Base-by-base conservation (phyloP, 1,140 invertebrate species). In the Platyura marginata region DNA sequence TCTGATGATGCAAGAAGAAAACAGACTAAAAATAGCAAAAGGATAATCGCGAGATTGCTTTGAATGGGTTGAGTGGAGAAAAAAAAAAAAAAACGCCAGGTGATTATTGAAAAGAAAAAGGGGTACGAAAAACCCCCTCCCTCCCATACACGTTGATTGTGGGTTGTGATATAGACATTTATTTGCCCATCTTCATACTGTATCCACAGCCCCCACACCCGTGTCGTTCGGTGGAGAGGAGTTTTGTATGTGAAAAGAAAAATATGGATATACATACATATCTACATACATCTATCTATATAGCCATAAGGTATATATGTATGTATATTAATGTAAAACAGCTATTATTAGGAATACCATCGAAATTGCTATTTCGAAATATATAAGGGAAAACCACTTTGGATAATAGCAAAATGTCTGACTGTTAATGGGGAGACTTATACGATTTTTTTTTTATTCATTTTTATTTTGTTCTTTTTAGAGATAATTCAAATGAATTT, bases 391-490 rank as follows among this genome's bases (percentile, higher is more conserved):
- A 38, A 38, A 38, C 36, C 36, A 38, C 36, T 38, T 38, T 38
- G 36, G 36, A 18, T 38, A 38, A 38, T 38, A 38, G 36, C 36
- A 38, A 38, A 38, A 38, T 38, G 36, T 38, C 36, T 38, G 36
- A 21, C 18, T 29, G 25, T 29, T 29, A 29, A 29, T n/a, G n/a
- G n/a, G n/a, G n/a, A n/a, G n/a, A n/a, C n/a, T n/a, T n/a, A n/a
- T n/a, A n/a, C n/a, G n/a, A n/a, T n/a, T n/a, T n/a, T n/a, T n/a
- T n/a, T n/a, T n/a, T n/a, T n/a, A n/a, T n/a, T n/a, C n/a, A n/a
- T n/a, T n/a, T n/a, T n/a, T n/a, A n/a, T n/a, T n/a, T n/a, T n/a
- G n/a, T n/a, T n/a, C n/a, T n/a, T n/a, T n/a, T n/a, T n/a, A n/a
- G n/a, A n/a, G n/a, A n/a, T n/a, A n/a, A n/a, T n/a, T n/a, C n/a